phyloP scores from a whole-genome alignment of 2,888 invertebrate species.

The Cryptus viduatorius region DNA sequence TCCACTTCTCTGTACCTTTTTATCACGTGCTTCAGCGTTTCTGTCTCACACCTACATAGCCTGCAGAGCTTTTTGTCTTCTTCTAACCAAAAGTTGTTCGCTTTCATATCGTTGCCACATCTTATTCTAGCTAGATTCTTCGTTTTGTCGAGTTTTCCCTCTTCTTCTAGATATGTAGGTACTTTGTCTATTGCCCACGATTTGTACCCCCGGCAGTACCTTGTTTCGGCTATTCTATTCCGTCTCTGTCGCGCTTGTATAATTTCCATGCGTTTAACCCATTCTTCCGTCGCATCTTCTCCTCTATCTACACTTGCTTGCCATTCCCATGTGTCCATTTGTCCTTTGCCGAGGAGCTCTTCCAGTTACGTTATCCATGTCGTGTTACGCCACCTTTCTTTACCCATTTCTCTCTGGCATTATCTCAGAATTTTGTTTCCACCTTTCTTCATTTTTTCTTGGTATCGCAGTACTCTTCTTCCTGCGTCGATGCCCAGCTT shows the following conservation, averaged over 20 bases:
- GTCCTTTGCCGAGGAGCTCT: not conserved
- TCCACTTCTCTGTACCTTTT: not conserved
- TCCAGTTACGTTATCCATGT: constrained; percentile 18
- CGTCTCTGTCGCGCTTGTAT: too few relatives aligned
- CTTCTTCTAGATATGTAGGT: too few relatives aligned
- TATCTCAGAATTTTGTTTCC: not conserved
- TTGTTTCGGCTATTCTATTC: too few relatives aligned
- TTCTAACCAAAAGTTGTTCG: too few relatives aligned
- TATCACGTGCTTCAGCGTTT: not conserved
- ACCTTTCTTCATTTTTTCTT: constrained; percentile 16
- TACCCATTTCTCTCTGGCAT: not conserved
- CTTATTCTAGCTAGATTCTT: too few relatives aligned
- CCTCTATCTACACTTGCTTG: constrained; percentile 12
- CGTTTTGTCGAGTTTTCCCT: too few relatives aligned
- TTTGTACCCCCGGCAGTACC: too few relatives aligned
- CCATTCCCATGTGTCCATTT: not conserved
- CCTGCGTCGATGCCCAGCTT: constrained; percentile 37
- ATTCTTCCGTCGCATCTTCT: too few relatives aligned
- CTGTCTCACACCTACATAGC: not conserved
- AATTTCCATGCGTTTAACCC: too few relatives aligned
- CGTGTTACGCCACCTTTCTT: not conserved
- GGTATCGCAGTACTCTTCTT: constrained; percentile 49
- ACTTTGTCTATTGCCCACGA: too few relatives aligned
- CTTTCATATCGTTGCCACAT: too few relatives aligned
- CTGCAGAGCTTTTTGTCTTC: too few relatives aligned